Evolutionary conservation across 2,888 invertebrate genomes (phyloP).

Genomic region (Scrobipalpa atriplicella): DNA sequence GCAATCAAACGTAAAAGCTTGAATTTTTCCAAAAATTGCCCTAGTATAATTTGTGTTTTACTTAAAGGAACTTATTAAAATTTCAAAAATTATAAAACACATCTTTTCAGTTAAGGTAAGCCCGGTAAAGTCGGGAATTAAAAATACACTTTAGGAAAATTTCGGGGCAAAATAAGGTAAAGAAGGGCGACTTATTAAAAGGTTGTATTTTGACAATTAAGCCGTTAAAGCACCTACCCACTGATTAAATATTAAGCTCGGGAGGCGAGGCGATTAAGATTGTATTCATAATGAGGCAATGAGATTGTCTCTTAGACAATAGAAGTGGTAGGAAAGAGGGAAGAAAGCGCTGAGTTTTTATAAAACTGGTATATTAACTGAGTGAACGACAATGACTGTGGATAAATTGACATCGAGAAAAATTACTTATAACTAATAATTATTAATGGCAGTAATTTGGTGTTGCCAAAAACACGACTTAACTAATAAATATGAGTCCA

Average conservation of each 20-base stretch:
- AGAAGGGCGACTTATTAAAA: slow-evolving; percentile 38
- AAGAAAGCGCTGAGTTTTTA: neutral
- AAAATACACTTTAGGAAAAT: slow-evolving; percentile 3
- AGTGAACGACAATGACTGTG: neutral
- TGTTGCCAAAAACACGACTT: no score
- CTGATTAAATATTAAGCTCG: slow-evolving; percentile 72
- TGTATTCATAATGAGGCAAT: slow-evolving; percentile 56
- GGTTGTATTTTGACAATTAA: slow-evolving; percentile 65
- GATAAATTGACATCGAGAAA: neutral
- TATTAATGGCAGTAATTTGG: no score
- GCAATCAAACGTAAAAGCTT: no score
- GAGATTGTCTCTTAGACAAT: slow-evolving; percentile 30
- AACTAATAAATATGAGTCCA: no score
- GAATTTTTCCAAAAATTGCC: no score
- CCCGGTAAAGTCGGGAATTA: neutral
- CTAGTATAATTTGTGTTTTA: no score
- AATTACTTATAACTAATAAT: no score
- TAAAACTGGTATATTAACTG: neutral
- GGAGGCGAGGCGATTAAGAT: slow-evolving; percentile 64
- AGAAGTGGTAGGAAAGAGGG: slow-evolving; percentile 28
- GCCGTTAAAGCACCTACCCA: slow-evolving; percentile 59
- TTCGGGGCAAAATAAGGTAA: slow-evolving; percentile 5
- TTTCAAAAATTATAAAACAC: neutral
- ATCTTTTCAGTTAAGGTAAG: neutral
- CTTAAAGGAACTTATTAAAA: no score